Conservation (phyloP, 2,888 invertebrate genomes). For the Camptogramma bilineatum region DNA sequence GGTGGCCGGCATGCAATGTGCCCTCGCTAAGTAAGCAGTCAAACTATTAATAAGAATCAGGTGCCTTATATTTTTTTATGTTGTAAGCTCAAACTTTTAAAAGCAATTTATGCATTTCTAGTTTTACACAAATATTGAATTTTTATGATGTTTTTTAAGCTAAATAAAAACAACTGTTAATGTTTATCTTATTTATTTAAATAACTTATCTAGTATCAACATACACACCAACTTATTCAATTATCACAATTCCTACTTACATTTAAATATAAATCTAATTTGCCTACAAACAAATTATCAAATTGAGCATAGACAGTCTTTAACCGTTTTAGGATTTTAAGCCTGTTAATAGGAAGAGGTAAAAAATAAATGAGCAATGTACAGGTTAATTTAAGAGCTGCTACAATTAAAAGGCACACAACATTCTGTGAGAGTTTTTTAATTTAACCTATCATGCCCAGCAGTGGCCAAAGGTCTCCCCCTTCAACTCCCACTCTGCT, state of each 20-base stretch:
- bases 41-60: conserved; percentile 4
- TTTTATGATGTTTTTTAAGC: conserved; percentile 9
- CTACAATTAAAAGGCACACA: too few species aligned
- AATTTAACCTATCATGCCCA: too few species aligned
- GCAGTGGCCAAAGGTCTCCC: too few species aligned
- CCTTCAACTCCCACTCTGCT: too few species aligned
- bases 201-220: conserved; percentile 53
- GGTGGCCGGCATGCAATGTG: conserved; percentile 98
- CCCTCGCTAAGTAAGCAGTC: conserved; percentile 87
- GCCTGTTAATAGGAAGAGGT: background rate
- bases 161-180: conserved; percentile 23
- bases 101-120: conserved; percentile 16
- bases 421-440: too few species aligned
- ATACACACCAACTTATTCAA: conserved; percentile 44
- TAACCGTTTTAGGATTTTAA: conserved; percentile 22
- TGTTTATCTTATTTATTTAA: conserved; percentile 47
- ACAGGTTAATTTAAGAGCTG: too few species aligned
- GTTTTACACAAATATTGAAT: background rate
- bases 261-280: conserved; percentile 41
- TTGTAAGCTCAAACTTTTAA: conserved; percentile 15
- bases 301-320: conserved; percentile 42
- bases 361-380: background rate
- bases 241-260: conserved; percentile 62
- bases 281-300: conserved; percentile 55
- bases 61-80: conserved; percentile 18